Conservation (phyloP, 1,140 invertebrate species). For the Zaprionus ghesquierei region DNA sequence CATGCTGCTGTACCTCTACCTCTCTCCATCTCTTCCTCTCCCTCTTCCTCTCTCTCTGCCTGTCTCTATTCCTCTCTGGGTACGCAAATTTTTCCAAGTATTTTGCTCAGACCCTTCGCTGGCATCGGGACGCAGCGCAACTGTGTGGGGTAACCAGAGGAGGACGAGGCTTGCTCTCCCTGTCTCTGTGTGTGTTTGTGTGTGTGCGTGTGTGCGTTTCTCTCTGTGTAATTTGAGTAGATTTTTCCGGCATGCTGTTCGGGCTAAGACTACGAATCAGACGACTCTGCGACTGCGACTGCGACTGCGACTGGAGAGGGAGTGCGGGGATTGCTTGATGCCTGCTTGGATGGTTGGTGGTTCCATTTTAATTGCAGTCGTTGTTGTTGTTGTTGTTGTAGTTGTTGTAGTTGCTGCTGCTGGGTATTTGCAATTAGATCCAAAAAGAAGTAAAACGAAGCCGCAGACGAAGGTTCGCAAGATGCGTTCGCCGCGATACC, state of each 20-base stretch:
- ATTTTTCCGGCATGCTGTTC: slow-evolving; percentile 77
- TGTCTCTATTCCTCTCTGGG: neutral
- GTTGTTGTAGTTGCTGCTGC: slow-evolving; percentile 12
- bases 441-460: slow-evolving; percentile 69
- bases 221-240: slow-evolving; percentile 68
- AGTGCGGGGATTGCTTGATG: slow-evolving; percentile 11
- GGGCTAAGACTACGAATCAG: slow-evolving; percentile 36
- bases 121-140: neutral
- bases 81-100: slow-evolving; percentile 73
- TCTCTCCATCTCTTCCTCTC: neutral
- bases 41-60: neutral
- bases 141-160: slow-evolving; percentile 32
- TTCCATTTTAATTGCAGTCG: slow-evolving; percentile 78
- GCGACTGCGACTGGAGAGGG: slow-evolving; percentile 23
- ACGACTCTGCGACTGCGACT: slow-evolving; percentile 19
- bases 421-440: slow-evolving; percentile 71
- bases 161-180: slow-evolving; percentile 17
- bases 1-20: neutral
- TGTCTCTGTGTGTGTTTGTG: slow-evolving; percentile 40
- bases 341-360: slow-evolving; percentile 54
- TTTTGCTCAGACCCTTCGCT: slow-evolving; percentile 50
- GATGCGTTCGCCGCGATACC: slow-evolving; percentile 56
- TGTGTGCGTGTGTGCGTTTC: slow-evolving; percentile 28
- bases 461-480: slow-evolving; percentile 69
- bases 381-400: slow-evolving; percentile 32